Base-by-base conservation (phyloP, 2,797 vertebrate species). In the Danio albolineatus region DNA sequence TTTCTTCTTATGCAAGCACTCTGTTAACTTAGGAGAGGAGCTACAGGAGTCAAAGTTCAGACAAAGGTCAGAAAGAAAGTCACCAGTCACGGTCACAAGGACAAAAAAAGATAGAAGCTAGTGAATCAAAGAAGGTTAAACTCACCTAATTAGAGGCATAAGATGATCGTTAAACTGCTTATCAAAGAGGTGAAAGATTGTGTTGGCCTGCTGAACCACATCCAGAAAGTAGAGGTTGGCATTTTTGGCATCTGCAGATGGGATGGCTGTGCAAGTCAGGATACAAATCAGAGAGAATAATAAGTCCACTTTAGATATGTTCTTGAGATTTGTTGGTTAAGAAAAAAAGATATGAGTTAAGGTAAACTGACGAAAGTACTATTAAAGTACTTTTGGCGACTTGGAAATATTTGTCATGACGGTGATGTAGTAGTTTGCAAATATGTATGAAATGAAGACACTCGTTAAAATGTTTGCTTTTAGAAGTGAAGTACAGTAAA, bases 111-210 rank as follows among this genome's bases (percentile, higher is more conserved):
- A 44, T 39, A 73, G 10, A 72, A 4, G 7, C 8, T 14, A 41
- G 17, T 28, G 19, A 8, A 14, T 28, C n/a, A 57, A 41, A 51
- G 16, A 53, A 1, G 10, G 77, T 41, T 14, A 19, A 17, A 86
- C 92, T 89, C 88, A 99, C 98, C 98, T 99, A 92, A 99, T 97
- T 78, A 99, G 91, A 87, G 98, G 98, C 98, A 99, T 99, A 85
- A 99, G 96, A 90, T 99, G 97, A 92, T 99, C 98, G 86, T 97
- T 99, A 91, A 99, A 99, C 84, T 99, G 98, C 90, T 99, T 99
- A 92, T 99, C 98, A 92, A 99, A 99, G 85, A 99, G 94, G 91
- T 99, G 98, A 89, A 99, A 99, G 92, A 99, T 97, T 14, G 98
- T 98, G 93, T 99, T 99, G n/a, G 98, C 98, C 83, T 99, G 98